phyloP scores from a whole-genome alignment of 2,797 vertebrate genomes.

The Malacoctenus gilli region DNA sequence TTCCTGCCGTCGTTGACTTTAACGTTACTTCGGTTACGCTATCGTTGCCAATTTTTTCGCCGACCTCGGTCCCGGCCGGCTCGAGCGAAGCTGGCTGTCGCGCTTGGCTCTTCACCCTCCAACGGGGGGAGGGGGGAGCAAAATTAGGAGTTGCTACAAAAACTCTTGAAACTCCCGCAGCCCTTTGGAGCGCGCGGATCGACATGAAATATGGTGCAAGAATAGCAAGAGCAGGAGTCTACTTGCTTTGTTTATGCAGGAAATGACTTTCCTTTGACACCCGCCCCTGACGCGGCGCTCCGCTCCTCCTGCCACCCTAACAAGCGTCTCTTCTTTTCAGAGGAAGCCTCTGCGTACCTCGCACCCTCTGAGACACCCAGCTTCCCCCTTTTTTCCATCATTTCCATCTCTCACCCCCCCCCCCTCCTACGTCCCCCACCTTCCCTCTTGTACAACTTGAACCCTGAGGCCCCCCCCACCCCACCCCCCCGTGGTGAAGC shows the following conservation, averaged over 20 bases:
- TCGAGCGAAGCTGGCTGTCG: too few relatives aligned
- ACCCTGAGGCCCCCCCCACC: conserved; percentile 6
- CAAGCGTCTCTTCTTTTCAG: conserved; percentile 25
- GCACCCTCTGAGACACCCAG: conserved; percentile 15
- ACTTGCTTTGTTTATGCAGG: conserved; percentile 47
- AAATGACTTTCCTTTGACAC: conserved; percentile 53
- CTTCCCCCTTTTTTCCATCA: conserved; percentile 43
- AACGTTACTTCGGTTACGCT: too few relatives aligned
- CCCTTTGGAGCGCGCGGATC: conserved; percentile 2
- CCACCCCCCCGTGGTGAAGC: conserved; percentile 16
- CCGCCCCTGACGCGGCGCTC: conserved; percentile 28
- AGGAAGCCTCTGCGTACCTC: conserved; percentile 24
- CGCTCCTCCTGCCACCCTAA: conserved; percentile 32
- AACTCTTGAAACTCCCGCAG: background rate
- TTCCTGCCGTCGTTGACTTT: too few relatives aligned
- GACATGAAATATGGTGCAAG: conserved; percentile 34
- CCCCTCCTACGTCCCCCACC: background rate
- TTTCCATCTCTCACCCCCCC: conserved; percentile 6
- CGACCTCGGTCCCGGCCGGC: too few relatives aligned
- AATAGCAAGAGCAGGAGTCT: conserved; percentile 47
- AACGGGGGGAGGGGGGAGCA: too few relatives aligned
- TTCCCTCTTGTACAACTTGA: conserved; percentile 22
- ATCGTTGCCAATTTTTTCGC: too few relatives aligned
- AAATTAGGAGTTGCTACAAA: conserved; percentile 4
- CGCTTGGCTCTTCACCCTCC: background rate